Evolutionary conservation across 2,797 vertebrate species (phyloP).

Genomic region (Danio jaintianensis): DNA sequence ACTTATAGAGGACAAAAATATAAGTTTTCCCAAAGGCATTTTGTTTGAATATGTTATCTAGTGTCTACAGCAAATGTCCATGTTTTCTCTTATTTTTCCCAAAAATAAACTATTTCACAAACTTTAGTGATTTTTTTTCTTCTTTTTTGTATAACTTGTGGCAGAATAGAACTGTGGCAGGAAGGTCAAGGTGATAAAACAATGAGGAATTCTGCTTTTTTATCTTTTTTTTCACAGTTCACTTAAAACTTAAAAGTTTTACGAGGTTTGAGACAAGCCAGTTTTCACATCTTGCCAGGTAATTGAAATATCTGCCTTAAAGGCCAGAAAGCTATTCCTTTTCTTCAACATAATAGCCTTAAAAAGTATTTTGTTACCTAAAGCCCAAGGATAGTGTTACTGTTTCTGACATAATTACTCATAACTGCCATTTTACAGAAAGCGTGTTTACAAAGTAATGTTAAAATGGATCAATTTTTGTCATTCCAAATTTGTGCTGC

Average conservation of each 20-base stretch:
- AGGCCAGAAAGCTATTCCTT: neutral
- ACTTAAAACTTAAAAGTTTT: conserved; percentile 60
- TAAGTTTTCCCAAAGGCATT: neutral
- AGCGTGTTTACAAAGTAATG: too few relatives aligned
- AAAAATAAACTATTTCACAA: conserved; percentile 38
- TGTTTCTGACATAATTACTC: too few relatives aligned
- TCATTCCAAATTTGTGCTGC: too few relatives aligned
- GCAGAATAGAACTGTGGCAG: conserved; percentile 44
- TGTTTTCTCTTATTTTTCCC: neutral
- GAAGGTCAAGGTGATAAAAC: conserved; percentile 66
- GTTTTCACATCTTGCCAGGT: conserved; percentile 18
- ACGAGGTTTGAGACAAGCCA: conserved; percentile 66
- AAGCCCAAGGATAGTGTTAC: neutral
- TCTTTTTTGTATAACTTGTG: conserved; percentile 58
- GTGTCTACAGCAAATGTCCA: neutral
- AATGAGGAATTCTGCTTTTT: conserved; percentile 54
- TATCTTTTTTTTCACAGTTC: conserved; percentile 39
- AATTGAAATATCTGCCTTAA: neutral
- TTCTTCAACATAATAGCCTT: neutral
- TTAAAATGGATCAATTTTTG: too few relatives aligned
- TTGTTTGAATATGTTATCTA: neutral
- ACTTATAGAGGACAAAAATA: neutral
- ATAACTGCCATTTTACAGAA: too few relatives aligned
- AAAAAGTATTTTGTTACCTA: neutral
- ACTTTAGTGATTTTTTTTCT: conserved; percentile 21